Evolutionary conservation across 2,888 invertebrate genomes (phyloP), one percentile per base, ranked within the genome.

Genomic region (Ptychoptera contaminata): DNA sequence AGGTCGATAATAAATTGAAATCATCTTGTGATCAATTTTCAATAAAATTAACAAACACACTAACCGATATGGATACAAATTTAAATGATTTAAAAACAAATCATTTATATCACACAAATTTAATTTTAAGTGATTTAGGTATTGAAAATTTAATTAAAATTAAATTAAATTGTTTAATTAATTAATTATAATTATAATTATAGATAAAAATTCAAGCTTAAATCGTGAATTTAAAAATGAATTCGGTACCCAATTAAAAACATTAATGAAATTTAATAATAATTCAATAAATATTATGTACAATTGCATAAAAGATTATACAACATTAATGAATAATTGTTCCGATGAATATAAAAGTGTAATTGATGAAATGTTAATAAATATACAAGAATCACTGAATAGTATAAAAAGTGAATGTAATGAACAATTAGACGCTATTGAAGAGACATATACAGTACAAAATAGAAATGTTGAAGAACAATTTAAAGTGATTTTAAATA

Each of bases 1-100:
- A 56, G 47, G 56, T 59, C 11, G 65, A 66, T 45, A 51, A 53
- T 1, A 55, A 60, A 48, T 64, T 62, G 30, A 54, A 58, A 41
- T 57, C 50, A 16, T 58, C 57, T 0, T 63, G 61, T 39, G 59
- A 58, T 29, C 54, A 55, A 36, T 63, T 65, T 37, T 51, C 58
- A 1, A 56, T 54, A 15, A 60, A 59, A 23, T 59, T 65, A 57
- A 54, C 55, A 5, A 55, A 56, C 8, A 56, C 59, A 34, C 54
- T 65, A 15, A 54, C 59, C 11, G 23, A 54, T 30, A 55, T 65
- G 46, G 55, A 56, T 12, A 52, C 53, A 8, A 58, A 57, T 30
- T 45, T 63, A 2, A 48, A 47, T 2, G 48, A 53, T 15, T 56
- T 60, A 8, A 50, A 57, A 44, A 55, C 52, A 10, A 56, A 59